phyloP scores from a whole-genome alignment of 1,140 invertebrate genomes.

The Ridgeia piscesae region DNA sequence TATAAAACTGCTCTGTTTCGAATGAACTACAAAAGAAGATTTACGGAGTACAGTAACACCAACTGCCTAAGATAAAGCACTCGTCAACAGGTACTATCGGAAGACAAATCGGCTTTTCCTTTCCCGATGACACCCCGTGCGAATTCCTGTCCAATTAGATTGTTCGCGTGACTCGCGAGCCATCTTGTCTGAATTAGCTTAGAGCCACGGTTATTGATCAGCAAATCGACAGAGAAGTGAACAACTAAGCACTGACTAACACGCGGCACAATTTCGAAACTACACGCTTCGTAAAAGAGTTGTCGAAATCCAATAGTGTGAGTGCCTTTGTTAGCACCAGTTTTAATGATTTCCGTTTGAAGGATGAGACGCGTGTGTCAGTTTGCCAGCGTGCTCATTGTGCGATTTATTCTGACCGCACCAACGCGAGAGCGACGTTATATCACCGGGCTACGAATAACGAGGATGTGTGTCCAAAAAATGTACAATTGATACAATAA shows the following conservation, averaged over 20 bases:
- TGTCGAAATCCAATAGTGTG: constrained; percentile 5
- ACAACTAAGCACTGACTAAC: not conserved
- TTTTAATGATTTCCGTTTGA: not conserved
- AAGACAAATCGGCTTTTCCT: not conserved
- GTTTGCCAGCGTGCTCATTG: not conserved
- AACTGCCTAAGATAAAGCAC: not conserved
- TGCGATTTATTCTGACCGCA: not conserved
- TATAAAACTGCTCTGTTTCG: not conserved
- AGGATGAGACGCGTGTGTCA: not conserved
- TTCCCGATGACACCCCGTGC: not conserved
- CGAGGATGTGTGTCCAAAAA: too few relatives aligned
- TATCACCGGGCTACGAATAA: not conserved
- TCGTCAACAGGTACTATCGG: not conserved
- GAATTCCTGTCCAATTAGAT: not conserved
- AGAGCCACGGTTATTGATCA: not conserved
- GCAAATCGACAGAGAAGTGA: not conserved
- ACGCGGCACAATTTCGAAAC: not conserved
- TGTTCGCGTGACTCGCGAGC: not conserved
- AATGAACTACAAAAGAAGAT: not conserved
- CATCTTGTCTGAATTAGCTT: not conserved
- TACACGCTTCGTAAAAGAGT: not conserved
- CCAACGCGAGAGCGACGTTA: not conserved
- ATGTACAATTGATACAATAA: too few relatives aligned
- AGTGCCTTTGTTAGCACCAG: not conserved
- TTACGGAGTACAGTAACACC: not conserved